Percentiles rank a stretch among this genome's conserved stretches.
Conservation (phyloP, 2,888 invertebrate species). For the Platycheirus albimanus region DNA sequence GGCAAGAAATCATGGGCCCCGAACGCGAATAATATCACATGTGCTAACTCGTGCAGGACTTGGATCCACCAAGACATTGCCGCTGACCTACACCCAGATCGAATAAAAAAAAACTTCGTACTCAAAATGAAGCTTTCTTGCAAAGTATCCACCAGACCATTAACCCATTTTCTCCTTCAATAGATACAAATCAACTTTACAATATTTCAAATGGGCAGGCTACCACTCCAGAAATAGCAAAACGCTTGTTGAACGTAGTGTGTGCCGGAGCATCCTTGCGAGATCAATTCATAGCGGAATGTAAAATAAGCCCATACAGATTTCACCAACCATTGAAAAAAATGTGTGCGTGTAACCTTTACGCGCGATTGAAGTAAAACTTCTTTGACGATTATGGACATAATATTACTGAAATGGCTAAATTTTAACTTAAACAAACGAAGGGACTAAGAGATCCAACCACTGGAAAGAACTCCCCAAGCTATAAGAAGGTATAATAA, state of each 20-base stretch:
- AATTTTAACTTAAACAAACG: too few relatives aligned
- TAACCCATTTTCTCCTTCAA: constrained; percentile 71
- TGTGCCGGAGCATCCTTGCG: background rate
- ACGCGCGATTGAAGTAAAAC: too few relatives aligned
- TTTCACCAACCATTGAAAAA: background rate
- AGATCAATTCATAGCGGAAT: constrained; percentile 1
- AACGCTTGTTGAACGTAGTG: background rate
- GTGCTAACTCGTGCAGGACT: background rate
- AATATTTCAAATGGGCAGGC: constrained; percentile 74
- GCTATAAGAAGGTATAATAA: too few relatives aligned
- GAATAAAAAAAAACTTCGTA: background rate
- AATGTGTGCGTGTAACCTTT: too few relatives aligned
- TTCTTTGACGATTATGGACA: too few relatives aligned
- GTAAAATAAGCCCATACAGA: background rate
- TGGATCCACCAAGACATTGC: background rate
- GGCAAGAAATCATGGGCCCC: constrained; percentile 68
- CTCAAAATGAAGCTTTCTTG: constrained; percentile 24
- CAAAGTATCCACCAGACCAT: constrained; percentile 61
- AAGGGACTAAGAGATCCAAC: too few relatives aligned
- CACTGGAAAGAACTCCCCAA: too few relatives aligned
- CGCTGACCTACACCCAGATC: constrained; percentile 3
- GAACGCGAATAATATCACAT: constrained; percentile 37
- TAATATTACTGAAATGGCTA: too few relatives aligned
- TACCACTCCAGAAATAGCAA: constrained; percentile 58
- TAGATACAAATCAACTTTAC: constrained; percentile 71